phyloP scores from a whole-genome alignment of 2,888 invertebrate genomes.

The Leucozona laternaria region DNA sequence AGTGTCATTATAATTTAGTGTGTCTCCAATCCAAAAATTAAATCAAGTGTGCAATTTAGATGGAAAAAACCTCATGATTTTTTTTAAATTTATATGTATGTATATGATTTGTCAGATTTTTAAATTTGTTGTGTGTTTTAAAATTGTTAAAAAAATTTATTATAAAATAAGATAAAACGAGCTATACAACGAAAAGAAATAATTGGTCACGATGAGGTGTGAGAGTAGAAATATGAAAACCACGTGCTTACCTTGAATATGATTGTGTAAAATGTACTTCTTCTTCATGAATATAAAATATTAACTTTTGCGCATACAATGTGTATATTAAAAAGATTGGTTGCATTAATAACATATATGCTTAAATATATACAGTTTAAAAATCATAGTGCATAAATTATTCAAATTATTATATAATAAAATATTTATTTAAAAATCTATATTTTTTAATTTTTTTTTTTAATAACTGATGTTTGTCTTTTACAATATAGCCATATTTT shows the following conservation, averaged over 20 bases:
- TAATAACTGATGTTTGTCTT: background rate
- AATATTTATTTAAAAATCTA: background rate
- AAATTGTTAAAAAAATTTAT: background rate
- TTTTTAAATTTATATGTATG: background rate
- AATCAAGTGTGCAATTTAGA: constrained; percentile 48
- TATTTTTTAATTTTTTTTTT: background rate
- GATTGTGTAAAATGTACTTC: constrained; percentile 36
- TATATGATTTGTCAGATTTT: background rate
- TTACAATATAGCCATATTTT: background rate
- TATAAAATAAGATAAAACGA: background rate
- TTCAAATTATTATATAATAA: background rate
- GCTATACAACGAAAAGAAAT: constrained; percentile 1
- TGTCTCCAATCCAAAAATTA: constrained; percentile 1
- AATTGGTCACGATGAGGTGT: background rate
- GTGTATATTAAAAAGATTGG: background rate
- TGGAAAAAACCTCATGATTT: background rate
- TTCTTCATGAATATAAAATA: constrained; percentile 25
- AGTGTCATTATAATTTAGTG: constrained; percentile 48
- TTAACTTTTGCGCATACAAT: constrained; percentile 23
- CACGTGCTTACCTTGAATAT: constrained; percentile 67
- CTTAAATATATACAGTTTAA: background rate
- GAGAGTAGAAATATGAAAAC: constrained; percentile 52
- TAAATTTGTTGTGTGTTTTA: background rate
- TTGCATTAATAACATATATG: background rate
- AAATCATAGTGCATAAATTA: background rate